Percentiles rank a stretch among this genome's conserved stretches.
Evolutionary conservation across 37 sponge, comb jelly and placozoan species (phyloP).

Genomic region (Beroe ovata): DNA sequence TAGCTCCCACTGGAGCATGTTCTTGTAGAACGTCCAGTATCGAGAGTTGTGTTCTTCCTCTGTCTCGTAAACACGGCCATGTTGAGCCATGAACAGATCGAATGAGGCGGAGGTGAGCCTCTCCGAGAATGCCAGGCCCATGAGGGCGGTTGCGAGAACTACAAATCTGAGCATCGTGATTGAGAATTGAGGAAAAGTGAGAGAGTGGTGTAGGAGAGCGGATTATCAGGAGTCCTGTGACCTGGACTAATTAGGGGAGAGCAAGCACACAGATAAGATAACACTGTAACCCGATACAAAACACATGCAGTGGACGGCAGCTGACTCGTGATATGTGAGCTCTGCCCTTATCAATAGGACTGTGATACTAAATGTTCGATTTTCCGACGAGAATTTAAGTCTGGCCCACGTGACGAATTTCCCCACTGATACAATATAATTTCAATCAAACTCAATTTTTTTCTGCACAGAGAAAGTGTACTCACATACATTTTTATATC

Average conservation of each 20-base stretch:
- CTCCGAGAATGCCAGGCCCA: background rate
- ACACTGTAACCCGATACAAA: background rate
- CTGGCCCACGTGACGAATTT: no score
- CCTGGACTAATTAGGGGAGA: background rate
- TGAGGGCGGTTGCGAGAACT: background rate
- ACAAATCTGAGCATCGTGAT: slow-evolving; percentile 27
- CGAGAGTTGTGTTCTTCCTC: slow-evolving; percentile 48
- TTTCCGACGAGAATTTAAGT: no score
- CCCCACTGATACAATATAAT: no score
- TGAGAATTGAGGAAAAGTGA: no score
- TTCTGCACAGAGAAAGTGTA: background rate
- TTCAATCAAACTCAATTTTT: background rate
- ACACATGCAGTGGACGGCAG: no score
- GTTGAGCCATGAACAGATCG: slow-evolving; percentile 15
- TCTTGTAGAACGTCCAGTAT: slow-evolving; percentile 66
- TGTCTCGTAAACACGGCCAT: slow-evolving; percentile 27
- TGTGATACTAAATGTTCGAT: no score
- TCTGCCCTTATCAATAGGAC: no score
- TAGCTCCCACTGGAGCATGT: slow-evolving; percentile 58
- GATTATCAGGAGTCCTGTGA: background rate
- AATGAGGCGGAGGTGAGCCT: slow-evolving; percentile 32
- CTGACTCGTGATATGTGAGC: no score
- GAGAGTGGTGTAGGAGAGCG: no score
- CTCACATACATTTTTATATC: no score
- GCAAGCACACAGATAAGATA: background rate